These are phyloP conservation scores for Mamestra brassicae DNA, from an alignment of 2,888 invertebrate genomes.

Conservation along the genomic window DNA sequence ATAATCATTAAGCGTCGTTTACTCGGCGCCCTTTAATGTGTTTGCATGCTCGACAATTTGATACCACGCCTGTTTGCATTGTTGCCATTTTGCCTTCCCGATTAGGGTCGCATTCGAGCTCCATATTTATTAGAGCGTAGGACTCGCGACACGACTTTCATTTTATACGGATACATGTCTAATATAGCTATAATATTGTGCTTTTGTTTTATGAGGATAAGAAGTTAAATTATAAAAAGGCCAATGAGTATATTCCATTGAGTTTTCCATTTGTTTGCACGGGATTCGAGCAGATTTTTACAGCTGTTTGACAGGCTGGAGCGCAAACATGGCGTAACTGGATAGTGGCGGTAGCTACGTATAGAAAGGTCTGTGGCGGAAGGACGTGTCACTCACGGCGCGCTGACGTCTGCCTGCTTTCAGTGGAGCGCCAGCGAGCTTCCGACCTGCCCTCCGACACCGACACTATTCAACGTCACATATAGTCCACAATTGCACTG, in stretches of 20 bases:
- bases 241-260: conserved; percentile 11
- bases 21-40: conserved; percentile 87
- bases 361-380: conserved; percentile 82
- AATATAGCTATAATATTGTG: conserved; percentile 76
- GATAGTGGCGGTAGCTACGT: conserved; percentile 73
- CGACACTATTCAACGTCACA: conserved; percentile 75
- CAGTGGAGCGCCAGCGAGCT: conserved; percentile 81
- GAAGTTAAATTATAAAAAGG: conserved; percentile 68
- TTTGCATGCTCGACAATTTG: conserved; percentile 89
- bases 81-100: conserved; percentile 89
- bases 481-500: conserved; percentile 69
- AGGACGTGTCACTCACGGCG: conserved; percentile 87
- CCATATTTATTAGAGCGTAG: conserved; percentile 89
- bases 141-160: conserved; percentile 87
- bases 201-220: conserved; percentile 77
- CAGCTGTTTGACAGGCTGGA: conserved; percentile 64
- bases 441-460: conserved; percentile 87
- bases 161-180: conserved; percentile 84
- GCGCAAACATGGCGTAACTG: conserved; percentile 74
- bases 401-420: conserved; percentile 85
- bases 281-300: conserved; percentile 58
- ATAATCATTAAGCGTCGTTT: conserved; percentile 88
- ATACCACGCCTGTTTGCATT: conserved; percentile 89
- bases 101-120: conserved; percentile 89
- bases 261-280: conserved; percentile 41